Base-by-base conservation (phyloP, 2,113 vertebrate genomes). In the Leucopsar rothschildi region DNA sequence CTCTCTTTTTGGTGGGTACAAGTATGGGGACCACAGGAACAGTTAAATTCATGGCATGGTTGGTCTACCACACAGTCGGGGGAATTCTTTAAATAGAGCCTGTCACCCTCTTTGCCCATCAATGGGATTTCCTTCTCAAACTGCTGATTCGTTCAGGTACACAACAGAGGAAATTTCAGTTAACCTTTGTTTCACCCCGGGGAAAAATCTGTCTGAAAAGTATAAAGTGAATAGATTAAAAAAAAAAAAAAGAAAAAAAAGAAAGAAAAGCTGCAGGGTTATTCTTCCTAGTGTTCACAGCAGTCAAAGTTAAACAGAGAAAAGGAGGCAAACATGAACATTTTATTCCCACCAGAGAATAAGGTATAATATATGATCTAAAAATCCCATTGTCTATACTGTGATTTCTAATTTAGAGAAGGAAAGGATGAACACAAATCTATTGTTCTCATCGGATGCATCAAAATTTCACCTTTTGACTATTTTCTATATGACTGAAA, bases 131-230 rank as follows among this genome's bases (percentile, higher is more conserved):
- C 98, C 98, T 98, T 97, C 98, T 97, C 97, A 97, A 98, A 98
- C 98, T 98, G 98, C 98, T 98, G 98, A 98, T 98, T 98, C 98
- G 98, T 98, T 98, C 97, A 98, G 98, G 98, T 98, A 98, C 93
- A 98, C 97, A 98, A 98, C 97, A 98, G 98, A 98, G 97, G 97
- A 98, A 98, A 98, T 98, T 98, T 98, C 98, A 98, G 98, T 98
- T 98, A 98, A 98, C 98, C 98, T 98, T 98, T 98, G 98, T 98
- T 98, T 98, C 98, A 98, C 98, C 98, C 98, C 97, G 92, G 98
- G 98, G 98, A 98, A 98, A 98, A 98, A 98, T 97, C 97, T 98
- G 98, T 98, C 98, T 98, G 97, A 98, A 98, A 97, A 98, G 97
- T 98, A 97, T 97, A 98, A 98, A 98, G 98, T 98, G 98, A 98